Evolutionary conservation across 1,140 invertebrate genomes (phyloP).

Genomic region (Pseudomyrmex gracilis): DNA sequence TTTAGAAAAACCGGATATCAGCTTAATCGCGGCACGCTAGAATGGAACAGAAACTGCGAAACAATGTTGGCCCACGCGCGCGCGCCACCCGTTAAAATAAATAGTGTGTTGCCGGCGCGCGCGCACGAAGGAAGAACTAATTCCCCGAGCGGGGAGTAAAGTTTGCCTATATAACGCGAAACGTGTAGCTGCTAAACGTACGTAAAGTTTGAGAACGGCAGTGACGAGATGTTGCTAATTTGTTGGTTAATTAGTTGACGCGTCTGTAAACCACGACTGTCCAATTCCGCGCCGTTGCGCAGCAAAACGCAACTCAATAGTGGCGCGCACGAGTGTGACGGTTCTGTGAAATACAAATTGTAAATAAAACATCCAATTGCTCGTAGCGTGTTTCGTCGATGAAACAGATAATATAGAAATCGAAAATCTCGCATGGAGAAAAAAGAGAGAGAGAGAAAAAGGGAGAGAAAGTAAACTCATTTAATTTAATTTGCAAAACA

Average conservation of each 20-base stretch:
- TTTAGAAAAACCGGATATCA: constrained; percentile 8
- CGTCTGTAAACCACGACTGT: constrained; percentile 55
- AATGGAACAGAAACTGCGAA: constrained; percentile 20
- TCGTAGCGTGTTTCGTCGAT: background rate
- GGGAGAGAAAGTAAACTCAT: too few species aligned
- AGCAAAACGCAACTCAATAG: constrained; percentile 42
- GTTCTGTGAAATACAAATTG: background rate
- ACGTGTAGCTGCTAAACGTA: constrained; percentile 56
- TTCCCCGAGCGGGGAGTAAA: constrained; percentile 30
- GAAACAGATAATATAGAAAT: background rate
- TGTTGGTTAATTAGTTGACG: constrained; percentile 73
- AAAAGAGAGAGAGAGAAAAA: too few species aligned
- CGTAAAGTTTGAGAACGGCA: constrained; percentile 51
- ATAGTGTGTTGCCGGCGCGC: constrained; percentile 8
- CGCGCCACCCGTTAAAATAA: constrained; percentile 44
- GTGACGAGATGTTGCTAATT: constrained; percentile 71
- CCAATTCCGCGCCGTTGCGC: constrained; percentile 50
- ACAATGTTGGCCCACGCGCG: background rate
- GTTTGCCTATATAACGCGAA: constrained; percentile 49
- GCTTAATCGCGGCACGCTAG: constrained; percentile 12
- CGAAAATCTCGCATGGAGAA: background rate
- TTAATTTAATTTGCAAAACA: background rate
- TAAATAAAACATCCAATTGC: background rate
- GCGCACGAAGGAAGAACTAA: constrained; percentile 38
- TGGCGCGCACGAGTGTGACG: constrained; percentile 6